phyloP scores from a whole-genome alignment of 2,797 vertebrate genomes.

The Nyctibius grandis region DNA sequence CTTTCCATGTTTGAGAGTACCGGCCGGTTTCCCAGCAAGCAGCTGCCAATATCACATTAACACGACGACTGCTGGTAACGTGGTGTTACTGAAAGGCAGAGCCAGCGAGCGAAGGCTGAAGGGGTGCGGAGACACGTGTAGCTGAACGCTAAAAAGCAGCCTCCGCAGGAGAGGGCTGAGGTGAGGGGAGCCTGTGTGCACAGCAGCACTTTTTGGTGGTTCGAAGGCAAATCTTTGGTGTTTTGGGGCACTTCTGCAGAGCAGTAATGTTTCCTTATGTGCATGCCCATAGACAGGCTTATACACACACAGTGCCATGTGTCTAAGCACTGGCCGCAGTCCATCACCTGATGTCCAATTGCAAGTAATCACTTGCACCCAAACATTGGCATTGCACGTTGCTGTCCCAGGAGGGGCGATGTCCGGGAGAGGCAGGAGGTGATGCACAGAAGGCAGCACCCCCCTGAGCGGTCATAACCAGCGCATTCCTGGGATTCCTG shows the following conservation, averaged over 20 bases:
- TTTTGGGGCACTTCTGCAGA: not conserved
- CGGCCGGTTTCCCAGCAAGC: not conserved
- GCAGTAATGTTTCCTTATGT: not conserved
- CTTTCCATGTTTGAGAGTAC: not conserved
- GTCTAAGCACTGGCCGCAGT: not conserved
- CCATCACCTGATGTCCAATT: not conserved
- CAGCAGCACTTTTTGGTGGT: not conserved
- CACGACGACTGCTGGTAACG: not conserved
- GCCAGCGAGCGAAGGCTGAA: accelerated
- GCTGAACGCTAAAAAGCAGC: not conserved
- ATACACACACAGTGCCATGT: not conserved
- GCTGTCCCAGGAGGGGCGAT: not conserved
- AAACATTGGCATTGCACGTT: not conserved
- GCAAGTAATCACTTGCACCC: accelerated
- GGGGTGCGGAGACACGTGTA: accelerated
- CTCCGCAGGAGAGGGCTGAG: not conserved
- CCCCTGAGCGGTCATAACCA: not conserved
- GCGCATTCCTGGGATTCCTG: constrained; percentile 15
- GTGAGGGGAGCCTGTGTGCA: not conserved
- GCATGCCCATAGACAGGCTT: not conserved
- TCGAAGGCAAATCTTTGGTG: not conserved
- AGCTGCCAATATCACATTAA: not conserved
- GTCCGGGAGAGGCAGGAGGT: not conserved
- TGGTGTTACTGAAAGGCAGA: not conserved
- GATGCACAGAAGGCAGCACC: not conserved